phyloP scores from a whole-genome alignment of 1,140 invertebrate species.

The Neomicropteryx cornuta region DNA sequence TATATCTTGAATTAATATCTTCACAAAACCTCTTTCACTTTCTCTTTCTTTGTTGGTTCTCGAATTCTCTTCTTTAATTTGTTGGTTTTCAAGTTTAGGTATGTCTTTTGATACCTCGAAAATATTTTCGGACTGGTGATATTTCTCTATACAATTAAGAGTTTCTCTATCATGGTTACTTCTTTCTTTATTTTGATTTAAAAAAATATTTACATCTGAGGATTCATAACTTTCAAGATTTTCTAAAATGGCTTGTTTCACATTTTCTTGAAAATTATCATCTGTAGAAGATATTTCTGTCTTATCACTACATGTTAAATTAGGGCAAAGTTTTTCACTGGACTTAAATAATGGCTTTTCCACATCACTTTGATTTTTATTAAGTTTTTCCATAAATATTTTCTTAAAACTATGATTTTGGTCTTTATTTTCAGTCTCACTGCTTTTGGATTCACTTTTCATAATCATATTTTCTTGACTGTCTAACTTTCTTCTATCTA shows the following conservation, averaged over 20 bases:
- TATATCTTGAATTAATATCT: too few relatives aligned
- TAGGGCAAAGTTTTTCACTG: too few relatives aligned
- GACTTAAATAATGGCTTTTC: too few relatives aligned
- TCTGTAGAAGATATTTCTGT: too few relatives aligned
- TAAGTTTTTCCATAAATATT: constrained; percentile 10
- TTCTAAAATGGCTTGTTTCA: too few relatives aligned
- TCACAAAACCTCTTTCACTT: too few relatives aligned
- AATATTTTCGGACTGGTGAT: too few relatives aligned
- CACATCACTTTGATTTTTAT: constrained; percentile 13
- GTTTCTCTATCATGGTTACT: constrained; percentile 8
- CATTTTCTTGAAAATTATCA: too few relatives aligned
- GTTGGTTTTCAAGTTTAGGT: constrained; percentile 1
- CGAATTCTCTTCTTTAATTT: constrained; percentile 2
- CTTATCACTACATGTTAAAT: too few relatives aligned
- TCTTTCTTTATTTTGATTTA: constrained; percentile 12
- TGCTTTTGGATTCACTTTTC: constrained; percentile 10
- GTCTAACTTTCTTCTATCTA: constrained; percentile 18
- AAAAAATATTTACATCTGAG: constrained; percentile 5
- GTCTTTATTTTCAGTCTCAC: constrained; percentile 13
- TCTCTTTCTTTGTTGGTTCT: constrained; percentile 2
- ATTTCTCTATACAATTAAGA: too few relatives aligned
- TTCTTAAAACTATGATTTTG: constrained; percentile 14
- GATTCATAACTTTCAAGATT: constrained; percentile 10
- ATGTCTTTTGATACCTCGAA: too few relatives aligned
- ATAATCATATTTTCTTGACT: constrained; percentile 7